phyloP scores from a whole-genome alignment of 1,140 invertebrate species.

The Zaprionus davidi region DNA sequence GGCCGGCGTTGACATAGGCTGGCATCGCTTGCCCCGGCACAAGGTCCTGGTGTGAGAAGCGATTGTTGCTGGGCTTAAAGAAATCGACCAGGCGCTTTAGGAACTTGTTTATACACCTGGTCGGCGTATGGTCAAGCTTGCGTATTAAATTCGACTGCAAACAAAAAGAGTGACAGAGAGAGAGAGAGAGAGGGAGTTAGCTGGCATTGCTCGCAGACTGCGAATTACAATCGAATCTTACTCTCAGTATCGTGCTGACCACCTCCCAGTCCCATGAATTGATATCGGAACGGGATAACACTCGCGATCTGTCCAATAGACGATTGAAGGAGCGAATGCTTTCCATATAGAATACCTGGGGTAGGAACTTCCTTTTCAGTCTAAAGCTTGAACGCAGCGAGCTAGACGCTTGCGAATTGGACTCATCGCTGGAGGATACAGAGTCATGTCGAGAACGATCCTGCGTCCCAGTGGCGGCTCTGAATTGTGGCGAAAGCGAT shows the following conservation, averaged over 20 bases:
- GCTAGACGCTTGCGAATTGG: conserved; percentile 66
- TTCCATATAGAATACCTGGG: conserved; percentile 83
- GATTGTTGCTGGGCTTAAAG: conserved; percentile 94
- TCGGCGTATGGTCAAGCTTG: conserved; percentile 90
- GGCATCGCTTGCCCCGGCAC: conserved; percentile 85
- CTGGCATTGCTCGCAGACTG: not conserved
- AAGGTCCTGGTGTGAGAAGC: conserved; percentile 91
- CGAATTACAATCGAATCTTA: conserved; percentile 75
- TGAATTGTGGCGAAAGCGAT: conserved; percentile 1
- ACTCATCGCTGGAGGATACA: conserved; percentile 78
- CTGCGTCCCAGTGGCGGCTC: conserved; percentile 36
- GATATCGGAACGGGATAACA: conserved; percentile 89
- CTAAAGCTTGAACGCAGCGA: conserved; percentile 77
- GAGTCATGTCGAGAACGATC: conserved; percentile 75
- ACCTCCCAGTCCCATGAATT: conserved; percentile 94
- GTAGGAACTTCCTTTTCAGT: conserved; percentile 74
- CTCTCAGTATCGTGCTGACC: conserved; percentile 91
- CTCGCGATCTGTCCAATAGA: conserved; percentile 89
- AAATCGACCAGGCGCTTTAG: conserved; percentile 93
- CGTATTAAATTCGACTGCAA: conserved; percentile 84
- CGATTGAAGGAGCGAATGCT: conserved; percentile 86
- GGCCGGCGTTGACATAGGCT: conserved; percentile 89
- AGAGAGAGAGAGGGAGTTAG: not conserved
- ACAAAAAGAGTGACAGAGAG: no score
- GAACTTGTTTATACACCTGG: conserved; percentile 91